Evolutionary conservation across 2,113 vertebrate genomes (phyloP).

Genomic region (Catharus fuscescens): DNA sequence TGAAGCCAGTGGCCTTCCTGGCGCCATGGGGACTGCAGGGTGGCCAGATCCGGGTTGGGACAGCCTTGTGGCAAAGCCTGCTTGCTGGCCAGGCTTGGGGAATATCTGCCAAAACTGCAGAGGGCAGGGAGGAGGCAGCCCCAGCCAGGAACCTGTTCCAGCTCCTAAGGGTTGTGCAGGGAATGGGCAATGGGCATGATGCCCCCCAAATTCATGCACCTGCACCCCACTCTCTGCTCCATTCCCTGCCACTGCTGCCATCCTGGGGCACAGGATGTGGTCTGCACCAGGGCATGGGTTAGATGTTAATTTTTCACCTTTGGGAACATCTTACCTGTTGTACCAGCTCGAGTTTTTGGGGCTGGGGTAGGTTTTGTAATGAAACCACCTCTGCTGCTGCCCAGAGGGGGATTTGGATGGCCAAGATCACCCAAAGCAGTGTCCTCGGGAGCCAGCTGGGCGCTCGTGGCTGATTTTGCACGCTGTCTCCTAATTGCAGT

Average conservation of each 20-base stretch:
- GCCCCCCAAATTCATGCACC: not conserved
- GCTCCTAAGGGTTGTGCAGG: not conserved
- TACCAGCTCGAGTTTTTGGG: not conserved
- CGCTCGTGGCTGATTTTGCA: not conserved
- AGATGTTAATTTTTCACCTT: not conserved
- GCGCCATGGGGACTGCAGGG: not conserved
- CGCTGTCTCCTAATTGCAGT: not conserved
- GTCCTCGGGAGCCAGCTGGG: not conserved
- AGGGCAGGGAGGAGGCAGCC: not conserved
- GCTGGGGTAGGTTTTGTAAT: not conserved
- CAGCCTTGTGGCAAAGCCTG: not conserved
- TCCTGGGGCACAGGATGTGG: not conserved
- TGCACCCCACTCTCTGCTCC: not conserved
- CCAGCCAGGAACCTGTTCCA: rapidly evolving
- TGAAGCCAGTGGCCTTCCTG: not conserved
- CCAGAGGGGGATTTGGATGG: not conserved
- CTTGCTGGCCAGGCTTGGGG: not conserved
- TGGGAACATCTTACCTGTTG: rapidly evolving
- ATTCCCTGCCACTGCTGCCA: not conserved
- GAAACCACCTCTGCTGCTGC: not conserved
- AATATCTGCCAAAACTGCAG: not conserved
- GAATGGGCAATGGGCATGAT: not conserved
- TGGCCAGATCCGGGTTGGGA: rapidly evolving
- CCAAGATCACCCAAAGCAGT: not conserved
- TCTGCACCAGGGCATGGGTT: not conserved